phyloP scores from a whole-genome alignment of 1,140 invertebrate species.

The Polypedilum vanderplanki region DNA sequence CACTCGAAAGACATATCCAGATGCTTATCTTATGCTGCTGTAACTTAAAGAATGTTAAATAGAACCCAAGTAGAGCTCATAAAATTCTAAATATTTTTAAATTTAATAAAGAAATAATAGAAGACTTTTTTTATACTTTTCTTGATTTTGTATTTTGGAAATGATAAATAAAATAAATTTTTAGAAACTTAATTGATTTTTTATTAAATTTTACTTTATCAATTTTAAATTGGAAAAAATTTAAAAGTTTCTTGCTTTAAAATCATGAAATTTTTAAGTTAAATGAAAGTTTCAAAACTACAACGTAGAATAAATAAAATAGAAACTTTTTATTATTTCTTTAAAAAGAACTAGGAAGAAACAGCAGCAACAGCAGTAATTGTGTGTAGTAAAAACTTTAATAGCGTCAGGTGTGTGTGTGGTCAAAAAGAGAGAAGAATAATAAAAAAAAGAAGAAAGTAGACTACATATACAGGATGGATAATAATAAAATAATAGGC shows the following conservation, averaged over 20 bases:
- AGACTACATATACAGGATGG: neutral
- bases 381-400: neutral
- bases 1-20: too few relatives aligned
- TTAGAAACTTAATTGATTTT: too few relatives aligned
- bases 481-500: slow-evolving; percentile 5
- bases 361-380: neutral
- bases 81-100: too few relatives aligned
- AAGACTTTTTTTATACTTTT: too few relatives aligned
- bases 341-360: neutral
- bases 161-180: too few relatives aligned
- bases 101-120: too few relatives aligned
- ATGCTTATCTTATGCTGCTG: too few relatives aligned
- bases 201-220: too few relatives aligned
- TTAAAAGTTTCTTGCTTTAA: neutral
- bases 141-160: too few relatives aligned
- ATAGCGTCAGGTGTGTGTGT: slow-evolving; percentile 10
- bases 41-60: too few relatives aligned
- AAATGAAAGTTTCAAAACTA: neutral
- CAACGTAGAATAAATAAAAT: neutral
- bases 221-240: too few relatives aligned
- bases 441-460: neutral
- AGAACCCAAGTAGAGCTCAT: too few relatives aligned
- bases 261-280: neutral
- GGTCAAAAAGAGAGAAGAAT: neutral
- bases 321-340: neutral